Evolutionary conservation across 2,888 invertebrate species (phyloP).

Genomic region (Hypercompe scribonia): DNA sequence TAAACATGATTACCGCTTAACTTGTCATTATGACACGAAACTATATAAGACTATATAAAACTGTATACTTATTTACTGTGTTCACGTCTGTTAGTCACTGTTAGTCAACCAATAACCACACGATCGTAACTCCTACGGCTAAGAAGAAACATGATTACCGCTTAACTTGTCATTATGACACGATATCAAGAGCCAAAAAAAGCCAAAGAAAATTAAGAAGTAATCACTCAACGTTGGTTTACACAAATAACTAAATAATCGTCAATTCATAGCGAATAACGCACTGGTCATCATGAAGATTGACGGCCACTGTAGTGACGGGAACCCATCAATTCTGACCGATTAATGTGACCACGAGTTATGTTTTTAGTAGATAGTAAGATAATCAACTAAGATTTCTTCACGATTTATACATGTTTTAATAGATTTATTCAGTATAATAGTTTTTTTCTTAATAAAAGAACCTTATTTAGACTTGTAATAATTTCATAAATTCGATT

Average conservation of each 20-base stretch:
- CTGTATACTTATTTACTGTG: too few relatives aligned
- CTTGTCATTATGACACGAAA: too few relatives aligned
- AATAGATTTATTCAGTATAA: too few relatives aligned
- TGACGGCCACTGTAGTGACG: conserved; percentile 62
- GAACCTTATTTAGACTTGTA: too few relatives aligned
- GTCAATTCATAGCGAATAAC: conserved; percentile 60
- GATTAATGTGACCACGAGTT: conserved; percentile 30
- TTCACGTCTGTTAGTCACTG: too few relatives aligned
- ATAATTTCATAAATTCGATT: too few relatives aligned
- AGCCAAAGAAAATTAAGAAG: conserved; percentile 38
- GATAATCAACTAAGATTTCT: background rate
- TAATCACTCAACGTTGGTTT: conserved; percentile 48
- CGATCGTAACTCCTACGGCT: background rate
- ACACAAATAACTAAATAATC: conserved; percentile 53
- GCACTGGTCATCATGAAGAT: conserved; percentile 70
- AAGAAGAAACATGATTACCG: background rate
- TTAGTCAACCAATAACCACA: too few relatives aligned
- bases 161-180: background rate
- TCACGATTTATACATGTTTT: too few relatives aligned
- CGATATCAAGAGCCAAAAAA: background rate
- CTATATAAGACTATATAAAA: too few relatives aligned
- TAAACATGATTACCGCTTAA: too few relatives aligned
- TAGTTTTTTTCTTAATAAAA: too few relatives aligned
- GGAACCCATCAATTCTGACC: conserved; percentile 67
- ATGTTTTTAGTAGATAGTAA: background rate